Percentiles rank a stretch among this genome's conserved stretches.
Evolutionary conservation across 2,888 invertebrate genomes (phyloP).

Genomic region (Schrankia costaestrigalis): DNA sequence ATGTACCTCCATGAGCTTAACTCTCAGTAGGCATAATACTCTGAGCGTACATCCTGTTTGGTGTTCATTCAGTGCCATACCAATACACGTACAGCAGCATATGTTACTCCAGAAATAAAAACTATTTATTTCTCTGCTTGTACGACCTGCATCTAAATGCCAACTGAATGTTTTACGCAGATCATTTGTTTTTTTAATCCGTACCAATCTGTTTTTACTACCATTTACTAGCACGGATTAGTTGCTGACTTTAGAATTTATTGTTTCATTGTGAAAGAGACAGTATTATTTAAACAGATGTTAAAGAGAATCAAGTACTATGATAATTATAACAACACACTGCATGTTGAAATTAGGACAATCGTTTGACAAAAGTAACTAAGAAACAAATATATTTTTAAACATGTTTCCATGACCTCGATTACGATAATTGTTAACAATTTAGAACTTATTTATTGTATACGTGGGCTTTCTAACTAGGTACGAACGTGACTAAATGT

Average conservation of each 20-base stretch:
- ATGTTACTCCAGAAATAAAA: conserved; percentile 40
- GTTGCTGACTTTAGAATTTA: conserved; percentile 12
- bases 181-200: conserved; percentile 8
- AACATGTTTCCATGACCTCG: conserved; percentile 12
- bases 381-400: conserved; percentile 10
- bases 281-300: conserved; percentile 11
- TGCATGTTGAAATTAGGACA: conserved; percentile 7
- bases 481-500: background rate
- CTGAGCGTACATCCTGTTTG: conserved; percentile 4
- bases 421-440: conserved; percentile 13
- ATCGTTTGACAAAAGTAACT: conserved; percentile 6
- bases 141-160: conserved; percentile 17
- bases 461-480: conserved; percentile 5
- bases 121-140: conserved; percentile 29
- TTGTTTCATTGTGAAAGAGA: conserved; percentile 5
- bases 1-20: too few relatives aligned
- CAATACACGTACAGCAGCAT: conserved; percentile 37
- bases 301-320: conserved; percentile 1
- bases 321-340: conserved; percentile 4
- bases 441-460: conserved; percentile 15
- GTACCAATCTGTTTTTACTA: conserved; percentile 17
- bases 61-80: conserved; percentile 1
- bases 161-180: conserved; percentile 10
- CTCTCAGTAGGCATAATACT: conserved; percentile 18
- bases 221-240: conserved; percentile 9